phyloP scores from a whole-genome alignment of 2,113 vertebrate species.

The Crotalus tigris region DNA sequence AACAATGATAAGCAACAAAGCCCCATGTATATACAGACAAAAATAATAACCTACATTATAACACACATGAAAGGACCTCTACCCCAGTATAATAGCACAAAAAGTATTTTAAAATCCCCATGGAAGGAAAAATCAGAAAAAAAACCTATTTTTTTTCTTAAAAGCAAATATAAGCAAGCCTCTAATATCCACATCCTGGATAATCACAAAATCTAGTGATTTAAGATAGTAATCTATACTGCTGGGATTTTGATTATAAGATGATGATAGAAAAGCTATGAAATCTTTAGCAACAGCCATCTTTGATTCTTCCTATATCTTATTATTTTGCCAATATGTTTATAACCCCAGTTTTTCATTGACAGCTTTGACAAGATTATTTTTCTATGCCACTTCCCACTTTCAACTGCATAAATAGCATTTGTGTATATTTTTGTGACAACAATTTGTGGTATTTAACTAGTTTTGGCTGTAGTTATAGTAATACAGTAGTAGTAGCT shows the following conservation, averaged over 20 bases:
- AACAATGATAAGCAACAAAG: background rate
- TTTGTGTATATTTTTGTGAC: slow-evolving; percentile 17
- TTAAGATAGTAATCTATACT: slow-evolving; percentile 27
- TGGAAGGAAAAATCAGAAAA: background rate
- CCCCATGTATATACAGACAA: background rate
- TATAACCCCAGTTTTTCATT: background rate
- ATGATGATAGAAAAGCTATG: background rate
- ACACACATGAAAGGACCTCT: background rate
- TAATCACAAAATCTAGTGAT: slow-evolving; percentile 15
- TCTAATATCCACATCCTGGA: slow-evolving; percentile 29
- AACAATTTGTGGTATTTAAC: background rate
- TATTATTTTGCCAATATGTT: background rate
- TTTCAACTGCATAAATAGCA: background rate
- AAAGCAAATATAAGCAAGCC: slow-evolving; percentile 24
- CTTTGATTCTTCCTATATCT: background rate
- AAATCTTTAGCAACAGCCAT: background rate
- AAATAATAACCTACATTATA: background rate
- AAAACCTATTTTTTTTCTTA: background rate
- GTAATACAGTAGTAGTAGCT: background rate
- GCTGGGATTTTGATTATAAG: background rate
- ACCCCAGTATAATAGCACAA: background rate
- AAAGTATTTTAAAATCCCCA: background rate
- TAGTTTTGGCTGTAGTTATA: background rate
- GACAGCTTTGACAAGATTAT: slow-evolving; percentile 14
- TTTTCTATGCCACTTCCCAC: background rate